Evolutionary conservation across 2,113 vertebrate genomes (phyloP), one percentile per base, ranked within the genome.

Genomic region (Coreoperca whiteheadi): DNA sequence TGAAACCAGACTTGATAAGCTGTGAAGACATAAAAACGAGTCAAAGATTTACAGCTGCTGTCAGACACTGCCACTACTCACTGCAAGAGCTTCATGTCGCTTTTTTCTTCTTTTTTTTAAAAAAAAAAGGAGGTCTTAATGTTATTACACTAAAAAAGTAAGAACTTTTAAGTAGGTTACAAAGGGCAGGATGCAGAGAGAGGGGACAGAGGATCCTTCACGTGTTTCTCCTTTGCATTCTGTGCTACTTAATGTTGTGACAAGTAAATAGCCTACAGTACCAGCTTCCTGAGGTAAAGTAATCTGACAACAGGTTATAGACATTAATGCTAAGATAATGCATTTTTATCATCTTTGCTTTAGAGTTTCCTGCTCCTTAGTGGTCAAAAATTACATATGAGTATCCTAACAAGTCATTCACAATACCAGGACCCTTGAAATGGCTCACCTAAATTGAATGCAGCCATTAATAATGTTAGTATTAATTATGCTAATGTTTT

Each of bases 1-100:
- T 82, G 65, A 87, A 91, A 88, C 41, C 72, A 77, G 59, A 67
- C 73, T 66, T 87, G 87, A 88, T 80, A 80, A 89, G 57, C 78
- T 89, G 85, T 77, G 74, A 85, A 83, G 76, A 77, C 59, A 72
- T 41, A 79, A 79, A 79, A 67, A 71, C 9, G 57, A 88, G 68
- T 73, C 66, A 71, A 2, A 21, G 23, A 41, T 80, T 82, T 74
- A 51, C 61, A 72, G 79, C 74, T 37, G 21, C 34, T 20, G 25
- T 78, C 53, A 32, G 63, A 54, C 53, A 46, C 70, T 59, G 71
- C 57, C 32, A 51, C 80, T 41, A 14, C n/a, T 80, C 39, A 48
- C 34, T 60, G 75, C 77, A 64, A 60, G 23, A 46, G 34, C 34
- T 50, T 18, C 7, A 20, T 16, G 61, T 18, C 32, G 4, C 54